Evolutionary conservation across 2,888 invertebrate genomes (phyloP).

Genomic region (Dilophus febrilis): DNA sequence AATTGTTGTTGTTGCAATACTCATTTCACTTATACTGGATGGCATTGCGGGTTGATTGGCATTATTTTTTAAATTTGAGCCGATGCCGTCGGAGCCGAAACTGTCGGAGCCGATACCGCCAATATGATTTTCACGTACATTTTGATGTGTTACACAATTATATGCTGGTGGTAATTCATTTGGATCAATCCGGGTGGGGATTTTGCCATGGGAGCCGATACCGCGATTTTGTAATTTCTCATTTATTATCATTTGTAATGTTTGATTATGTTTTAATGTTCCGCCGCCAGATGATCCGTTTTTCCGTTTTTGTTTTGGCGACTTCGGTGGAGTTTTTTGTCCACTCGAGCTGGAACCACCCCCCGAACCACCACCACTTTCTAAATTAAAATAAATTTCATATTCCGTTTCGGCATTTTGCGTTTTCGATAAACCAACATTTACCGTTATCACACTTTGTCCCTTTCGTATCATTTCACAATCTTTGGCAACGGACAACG

Average conservation of each 20-base stretch:
- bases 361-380: conserved; percentile 3
- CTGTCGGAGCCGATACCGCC: conserved; percentile 18
- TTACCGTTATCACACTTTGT: conserved; percentile 33
- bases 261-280: no score
- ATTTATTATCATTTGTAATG: no score
- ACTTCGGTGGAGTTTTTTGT: conserved; percentile 8
- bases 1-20: conserved; percentile 43
- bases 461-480: conserved; percentile 62
- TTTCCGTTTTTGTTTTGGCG: no score
- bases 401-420: conserved; percentile 12
- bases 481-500: conserved; percentile 79
- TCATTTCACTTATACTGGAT: conserved; percentile 41
- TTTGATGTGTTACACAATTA: conserved; percentile 16
- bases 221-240: background rate
- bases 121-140: no score
- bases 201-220: background rate
- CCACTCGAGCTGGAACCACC: background rate
- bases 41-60: conserved; percentile 27
- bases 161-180: conserved; percentile 23
- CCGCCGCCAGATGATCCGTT: background rate
- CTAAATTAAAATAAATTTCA: conserved; percentile 25
- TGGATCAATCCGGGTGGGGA: conserved; percentile 19
- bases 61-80: no score
- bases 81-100: no score
- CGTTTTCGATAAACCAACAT: conserved; percentile 14